Evolutionary conservation across 2,888 invertebrate species (phyloP), one percentile per base, ranked within the genome.

Genomic region (Papilio protenor): DNA sequence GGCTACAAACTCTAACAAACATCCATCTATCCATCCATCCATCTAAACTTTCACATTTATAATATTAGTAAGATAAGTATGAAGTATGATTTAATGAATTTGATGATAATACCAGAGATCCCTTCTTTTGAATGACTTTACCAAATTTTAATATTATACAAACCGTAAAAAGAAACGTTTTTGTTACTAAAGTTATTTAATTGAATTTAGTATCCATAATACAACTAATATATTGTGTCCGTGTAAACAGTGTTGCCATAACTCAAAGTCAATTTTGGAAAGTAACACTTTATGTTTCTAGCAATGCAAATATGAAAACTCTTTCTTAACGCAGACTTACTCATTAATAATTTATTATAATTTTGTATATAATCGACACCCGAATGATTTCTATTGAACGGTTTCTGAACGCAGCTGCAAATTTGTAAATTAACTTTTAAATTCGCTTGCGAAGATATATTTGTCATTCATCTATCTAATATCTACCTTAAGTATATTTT

Each of bases 321-420:
- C 40, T 77, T 59, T 70, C 77, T 57, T 55, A 8, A 47, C 27
- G 52, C 59, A 23, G 73, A 73, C 52, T 40, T 40, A 21, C 61
- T 77, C 74, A 77, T 77, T 74, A 77, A 77, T 77, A 47, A 77
- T 77, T 74, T 75, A 77, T 77, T 77, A 70, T 61, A 61, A 14
- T 77, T 77, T 77, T 27, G 47, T 61, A 69, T 72, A 72, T 64
- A 47, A 18, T 57, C 73, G 40, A 66, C 64, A 66, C 11, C 12
- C 40, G 66, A 55, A 77, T 77, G 73, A 55, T 77, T 73, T 77
- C 66, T 77, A 55, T 73, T 61, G 64, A 27, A 47, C n/a, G 27
- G n/a, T 66, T 73, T 66, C 40, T 45, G n/a, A 66, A 66, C 21
- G 55, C 55, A 57, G 55, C 45, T 52, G 77, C 55, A n/a, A 52